Percentiles rank a stretch among this genome's conserved stretches.
These are phyloP conservation scores for Diorhabda carinulata DNA, from an alignment of 1,140 invertebrate species.

Conservation along the genomic window DNA sequence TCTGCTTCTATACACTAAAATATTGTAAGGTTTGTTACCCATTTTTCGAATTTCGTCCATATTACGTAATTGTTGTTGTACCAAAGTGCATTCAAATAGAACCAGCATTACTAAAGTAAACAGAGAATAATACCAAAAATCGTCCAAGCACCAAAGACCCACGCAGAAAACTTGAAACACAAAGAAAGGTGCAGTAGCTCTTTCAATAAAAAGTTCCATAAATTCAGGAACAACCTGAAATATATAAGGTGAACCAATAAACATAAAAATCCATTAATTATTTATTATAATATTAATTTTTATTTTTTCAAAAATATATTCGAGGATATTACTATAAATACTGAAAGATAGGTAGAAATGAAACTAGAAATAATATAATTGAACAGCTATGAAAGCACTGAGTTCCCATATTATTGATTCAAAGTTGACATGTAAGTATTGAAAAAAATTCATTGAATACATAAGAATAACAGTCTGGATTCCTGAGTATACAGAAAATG, in stretches of 20 bases:
- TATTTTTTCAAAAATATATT: too few species aligned
- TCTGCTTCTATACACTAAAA: conserved; percentile 90
- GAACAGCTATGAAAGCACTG: too few species aligned
- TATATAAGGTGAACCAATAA: neutral
- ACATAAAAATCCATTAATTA: too few species aligned
- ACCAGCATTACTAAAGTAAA: conserved; percentile 98
- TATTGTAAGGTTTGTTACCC: conserved; percentile 94
- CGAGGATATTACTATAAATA: too few species aligned
- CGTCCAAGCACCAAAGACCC: conserved; percentile 96
- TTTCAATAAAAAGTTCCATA: conserved; percentile 92
- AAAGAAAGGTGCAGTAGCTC: conserved; percentile 98
- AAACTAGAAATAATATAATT: too few species aligned
- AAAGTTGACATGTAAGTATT: too few species aligned
- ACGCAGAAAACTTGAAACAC: conserved; percentile 96
- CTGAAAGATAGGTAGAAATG: too few species aligned
- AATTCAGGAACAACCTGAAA: conserved; percentile 86
- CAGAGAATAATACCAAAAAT: conserved; percentile 97
- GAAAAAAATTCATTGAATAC: too few species aligned
- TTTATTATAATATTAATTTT: too few species aligned
- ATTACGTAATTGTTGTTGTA: conserved; percentile 95
- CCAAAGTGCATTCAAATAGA: conserved; percentile 96
- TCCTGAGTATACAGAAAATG: too few species aligned
- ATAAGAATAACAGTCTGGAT: too few species aligned
- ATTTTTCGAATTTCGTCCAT: conserved; percentile 99
- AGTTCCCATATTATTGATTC: too few species aligned